phyloP scores from a whole-genome alignment of 2,888 invertebrate genomes.

The Andrena bicolor region DNA sequence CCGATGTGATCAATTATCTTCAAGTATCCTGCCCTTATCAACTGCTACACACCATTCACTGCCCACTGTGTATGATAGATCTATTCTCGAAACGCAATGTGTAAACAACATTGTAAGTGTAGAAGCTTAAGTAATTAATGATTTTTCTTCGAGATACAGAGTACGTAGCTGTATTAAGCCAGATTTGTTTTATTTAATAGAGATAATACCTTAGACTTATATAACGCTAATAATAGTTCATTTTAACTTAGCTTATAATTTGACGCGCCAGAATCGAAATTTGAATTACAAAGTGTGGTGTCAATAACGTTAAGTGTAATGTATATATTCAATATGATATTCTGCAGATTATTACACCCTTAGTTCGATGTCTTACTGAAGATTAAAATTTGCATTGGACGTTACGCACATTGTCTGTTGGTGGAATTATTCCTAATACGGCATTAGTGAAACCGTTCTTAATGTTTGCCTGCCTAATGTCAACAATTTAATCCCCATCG shows the following conservation, averaged over 20 bases:
- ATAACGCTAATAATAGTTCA: not conserved
- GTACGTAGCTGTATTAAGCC: no score
- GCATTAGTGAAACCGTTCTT: not conserved
- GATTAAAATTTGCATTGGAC: slow-evolving; percentile 26
- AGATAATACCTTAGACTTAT: not conserved
- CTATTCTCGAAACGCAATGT: not conserved
- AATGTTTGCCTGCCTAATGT: not conserved
- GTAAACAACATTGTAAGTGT: not conserved
- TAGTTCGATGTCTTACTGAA: not conserved
- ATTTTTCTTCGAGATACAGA: not conserved
- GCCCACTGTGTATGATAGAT: not conserved
- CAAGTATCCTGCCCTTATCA: not conserved
- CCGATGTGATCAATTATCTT: slow-evolving; percentile 2
- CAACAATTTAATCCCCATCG: slow-evolving; percentile 10
- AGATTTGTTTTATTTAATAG: not conserved
- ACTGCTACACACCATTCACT: not conserved
- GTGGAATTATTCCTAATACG: slow-evolving; percentile 33
- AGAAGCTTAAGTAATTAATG: not conserved
- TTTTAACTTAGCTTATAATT: not conserved
- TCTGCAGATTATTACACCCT: slow-evolving; percentile 3
- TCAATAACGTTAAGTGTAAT: not conserved
- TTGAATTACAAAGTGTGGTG: slow-evolving; percentile 19
- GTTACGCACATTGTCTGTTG: slow-evolving; percentile 12
- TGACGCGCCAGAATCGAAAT: not conserved
- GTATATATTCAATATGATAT: not conserved